Conservation (phyloP, 2,797 vertebrate species). For the Pangasius macronema region DNA sequence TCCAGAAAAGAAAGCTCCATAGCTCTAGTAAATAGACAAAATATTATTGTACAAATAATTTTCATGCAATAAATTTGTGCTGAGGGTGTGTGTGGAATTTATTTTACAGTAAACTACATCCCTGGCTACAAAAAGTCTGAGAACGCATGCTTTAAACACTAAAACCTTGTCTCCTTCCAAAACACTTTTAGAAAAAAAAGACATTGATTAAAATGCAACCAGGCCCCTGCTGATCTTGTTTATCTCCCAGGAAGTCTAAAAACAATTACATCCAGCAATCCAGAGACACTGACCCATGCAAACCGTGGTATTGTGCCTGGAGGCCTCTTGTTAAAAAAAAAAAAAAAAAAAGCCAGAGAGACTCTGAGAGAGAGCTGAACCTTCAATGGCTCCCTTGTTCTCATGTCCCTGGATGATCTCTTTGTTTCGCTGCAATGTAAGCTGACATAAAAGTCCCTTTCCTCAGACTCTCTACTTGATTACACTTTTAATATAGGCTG, state of each 20-base stretch:
- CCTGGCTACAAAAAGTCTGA: neutral
- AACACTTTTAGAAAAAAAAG: neutral
- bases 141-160: neutral
- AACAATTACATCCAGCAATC: conserved; percentile 12
- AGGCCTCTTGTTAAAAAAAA: conserved; percentile 6
- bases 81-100: neutral
- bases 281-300: conserved; percentile 19
- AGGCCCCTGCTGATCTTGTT: neutral
- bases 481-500: neutral
- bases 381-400: conserved; percentile 51
- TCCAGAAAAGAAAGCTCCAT: neutral
- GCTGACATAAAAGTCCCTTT: neutral
- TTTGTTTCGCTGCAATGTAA: neutral
- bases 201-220: neutral
- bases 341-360: neutral
- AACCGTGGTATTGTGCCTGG: conserved; percentile 21
- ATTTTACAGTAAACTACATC: neutral
- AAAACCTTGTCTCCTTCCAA: neutral
- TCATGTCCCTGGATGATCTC: conserved; percentile 43
- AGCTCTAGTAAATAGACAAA: neutral
- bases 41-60: neutral
- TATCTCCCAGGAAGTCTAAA: conserved; percentile 15
- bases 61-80: neutral
- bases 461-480: neutral
- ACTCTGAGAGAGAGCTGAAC: conserved; percentile 19